Evolutionary conservation across 2,797 vertebrate species (phyloP), one percentile per base, ranked within the genome.

Genomic region (Oophaga sylvatica): DNA sequence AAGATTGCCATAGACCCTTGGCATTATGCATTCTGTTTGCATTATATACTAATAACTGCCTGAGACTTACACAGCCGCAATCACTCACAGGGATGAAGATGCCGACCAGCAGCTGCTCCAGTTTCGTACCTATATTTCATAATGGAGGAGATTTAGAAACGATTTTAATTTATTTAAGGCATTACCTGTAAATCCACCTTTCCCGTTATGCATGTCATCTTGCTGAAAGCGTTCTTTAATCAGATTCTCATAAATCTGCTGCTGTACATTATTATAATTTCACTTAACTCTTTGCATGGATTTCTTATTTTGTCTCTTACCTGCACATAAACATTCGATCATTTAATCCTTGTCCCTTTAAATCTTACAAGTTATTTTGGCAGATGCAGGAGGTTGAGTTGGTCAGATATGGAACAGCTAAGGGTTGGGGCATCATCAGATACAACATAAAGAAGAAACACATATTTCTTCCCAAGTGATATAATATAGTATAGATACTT

Each of bases 121-220:
- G 20, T 70, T 70, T 70, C 26, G 17, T 26, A 1, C 22, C n/a
- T 70, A 70, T 10, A 31, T 16, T 76, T 62, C 22, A n/a, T 53
- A 31, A 70, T 67, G 41, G 1, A 41, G 26, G 62, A 73, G 85
- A 73, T 87, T 87, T 73, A 75, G 29, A 73, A 60, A 17, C 41
- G 68, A 87, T 81, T 81, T 87, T 56, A 71, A 57, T 81, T 68
- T 87, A 75, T 87, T 87, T 80, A 53, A 31, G 77, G 79, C 48
- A 87, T 87, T 87, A 87, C 85, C 79, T 87, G 79, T 16, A 87
- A 87, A 81, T 68, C 85, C 68, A 81, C 67, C 63, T 75, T 73
- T 81, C 80, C 78, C 56, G 12, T 20, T 20, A 48, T 62, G 15
- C 57, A 45, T 63, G 56, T 87, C 78, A 87, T 87, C 85, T 29